Evolutionary conservation across 1,140 invertebrate genomes (phyloP).

Genomic region (Nomia melanderi): DNA sequence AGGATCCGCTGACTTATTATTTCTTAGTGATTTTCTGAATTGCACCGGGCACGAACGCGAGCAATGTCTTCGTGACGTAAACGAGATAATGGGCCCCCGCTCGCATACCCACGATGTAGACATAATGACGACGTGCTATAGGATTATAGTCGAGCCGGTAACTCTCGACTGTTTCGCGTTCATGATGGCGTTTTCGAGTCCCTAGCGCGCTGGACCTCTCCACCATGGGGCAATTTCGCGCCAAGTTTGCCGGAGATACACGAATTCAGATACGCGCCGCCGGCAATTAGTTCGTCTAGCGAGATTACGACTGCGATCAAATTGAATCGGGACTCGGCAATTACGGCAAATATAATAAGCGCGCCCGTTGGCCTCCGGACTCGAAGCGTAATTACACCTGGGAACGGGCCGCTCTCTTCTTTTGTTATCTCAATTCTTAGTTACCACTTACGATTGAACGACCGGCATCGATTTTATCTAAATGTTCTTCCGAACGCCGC

Average conservation of each 20-base stretch:
- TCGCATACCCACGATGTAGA: conserved; percentile 72
- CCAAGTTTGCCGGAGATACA: conserved; percentile 37
- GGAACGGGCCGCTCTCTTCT: conserved; percentile 29
- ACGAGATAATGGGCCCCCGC: conserved; percentile 72
- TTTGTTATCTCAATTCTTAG: conserved; percentile 49
- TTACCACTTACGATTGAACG: conserved; percentile 24
- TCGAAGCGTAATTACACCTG: conserved; percentile 29
- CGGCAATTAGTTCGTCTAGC: conserved; percentile 49
- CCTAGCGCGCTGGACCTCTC: neutral
- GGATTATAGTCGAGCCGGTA: conserved; percentile 68
- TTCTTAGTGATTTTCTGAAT: conserved; percentile 78
- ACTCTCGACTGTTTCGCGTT: conserved; percentile 43
- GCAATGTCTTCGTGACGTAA: conserved; percentile 77
- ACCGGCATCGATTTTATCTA: conserved; percentile 10
- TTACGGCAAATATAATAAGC: conserved; percentile 48
- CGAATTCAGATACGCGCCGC: conserved; percentile 46
- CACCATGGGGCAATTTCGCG: conserved; percentile 33
- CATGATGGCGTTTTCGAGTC: neutral
- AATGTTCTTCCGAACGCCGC: neutral
- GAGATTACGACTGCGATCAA: conserved; percentile 49
- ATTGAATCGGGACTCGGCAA: conserved; percentile 51
- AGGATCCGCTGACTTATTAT: conserved; percentile 69
- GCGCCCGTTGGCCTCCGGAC: conserved; percentile 23
- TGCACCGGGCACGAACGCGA: conserved; percentile 65
- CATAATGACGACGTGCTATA: conserved; percentile 73